Evolutionary conservation across 1,140 invertebrate species (phyloP).

Genomic region (Diprion similis): DNA sequence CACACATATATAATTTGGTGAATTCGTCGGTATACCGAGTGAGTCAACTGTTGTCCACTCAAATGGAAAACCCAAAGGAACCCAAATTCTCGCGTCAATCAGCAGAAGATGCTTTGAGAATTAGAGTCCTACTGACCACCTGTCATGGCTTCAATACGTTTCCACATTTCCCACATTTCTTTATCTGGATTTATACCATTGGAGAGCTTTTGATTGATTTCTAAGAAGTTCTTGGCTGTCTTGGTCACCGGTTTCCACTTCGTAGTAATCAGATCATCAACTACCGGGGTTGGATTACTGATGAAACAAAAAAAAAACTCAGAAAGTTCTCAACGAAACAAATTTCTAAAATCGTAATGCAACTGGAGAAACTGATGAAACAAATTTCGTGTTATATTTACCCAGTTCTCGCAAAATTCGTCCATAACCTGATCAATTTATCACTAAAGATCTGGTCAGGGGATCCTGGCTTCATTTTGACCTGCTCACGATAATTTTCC

Average conservation of each 20-base stretch:
- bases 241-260: constrained; percentile 51
- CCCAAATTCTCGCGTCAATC: no score
- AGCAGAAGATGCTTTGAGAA: neutral
- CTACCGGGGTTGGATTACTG: constrained; percentile 57
- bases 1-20: no score
- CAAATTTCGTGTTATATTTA: no score
- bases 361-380: no score
- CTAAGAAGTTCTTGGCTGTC: constrained; percentile 46
- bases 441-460: neutral
- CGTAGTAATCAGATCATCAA: constrained; percentile 38
- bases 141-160: neutral
- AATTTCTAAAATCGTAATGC: no score
- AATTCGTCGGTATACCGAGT: no score
- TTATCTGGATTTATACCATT: constrained; percentile 33
- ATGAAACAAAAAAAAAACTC: constrained; percentile 16
- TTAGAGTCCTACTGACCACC: neutral
- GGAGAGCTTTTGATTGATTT: constrained; percentile 43
- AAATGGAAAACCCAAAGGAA: no score
- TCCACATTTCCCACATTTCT: constrained; percentile 11
- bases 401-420: neutral
- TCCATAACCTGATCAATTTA: neutral
- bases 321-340: no score
- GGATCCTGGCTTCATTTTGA: neutral
- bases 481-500: neutral
- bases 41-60: no score